Base-by-base conservation (phyloP, 1,140 invertebrate genomes). In the Drosophila rufa region DNA sequence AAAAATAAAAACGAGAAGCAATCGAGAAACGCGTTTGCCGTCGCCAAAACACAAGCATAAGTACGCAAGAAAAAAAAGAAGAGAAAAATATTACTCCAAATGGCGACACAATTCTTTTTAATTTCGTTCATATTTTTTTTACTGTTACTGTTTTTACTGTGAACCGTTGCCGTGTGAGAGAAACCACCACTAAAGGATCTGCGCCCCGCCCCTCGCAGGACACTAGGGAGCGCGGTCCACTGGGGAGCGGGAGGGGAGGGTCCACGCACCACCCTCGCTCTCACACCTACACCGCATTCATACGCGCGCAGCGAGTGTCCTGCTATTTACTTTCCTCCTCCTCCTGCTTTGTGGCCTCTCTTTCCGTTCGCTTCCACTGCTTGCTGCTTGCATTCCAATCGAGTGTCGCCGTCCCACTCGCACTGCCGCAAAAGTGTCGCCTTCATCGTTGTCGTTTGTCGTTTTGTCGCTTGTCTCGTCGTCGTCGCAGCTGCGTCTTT, bases 401-500 rank as follows among this genome's bases (percentile, higher is more conserved):
- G 68, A 74, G 36, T 70, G 47, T 48, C 43, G 62, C 75, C 50
- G 42, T 79, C 76, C 48, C 67, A 19, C 19, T 79, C 68, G 75
- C 76, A 40, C 59, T 64, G 38, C 42, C 22, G 43, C 56, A 58
- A 33, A 56, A 68, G 69, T 77, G 62, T 66, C 57, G 64, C 62
- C 65, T 61, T 64, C 75, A 47, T 75, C 74, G 70, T 48, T 78
- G 75, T 64, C 67, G 75, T 58, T 78, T 78, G 75, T 62, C 74
- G 75, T 70, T 77, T 67, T 68, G 73, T 79, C 68, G 55, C 64
- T 71, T 79, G 76, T 76, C 71, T 78, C 73, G 66, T 80, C 66
- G 57, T 75, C 82, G 82, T 85, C 71, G 77, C 76, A 61, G 69
- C 61, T 81, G 83, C 85, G 79, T 91, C 85, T 71, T 81, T 77